Percentiles rank a stretch among this genome's conserved stretches.
Evolutionary conservation across 2,113 vertebrate species (phyloP).

Genomic region (Suncus etruscus): DNA sequence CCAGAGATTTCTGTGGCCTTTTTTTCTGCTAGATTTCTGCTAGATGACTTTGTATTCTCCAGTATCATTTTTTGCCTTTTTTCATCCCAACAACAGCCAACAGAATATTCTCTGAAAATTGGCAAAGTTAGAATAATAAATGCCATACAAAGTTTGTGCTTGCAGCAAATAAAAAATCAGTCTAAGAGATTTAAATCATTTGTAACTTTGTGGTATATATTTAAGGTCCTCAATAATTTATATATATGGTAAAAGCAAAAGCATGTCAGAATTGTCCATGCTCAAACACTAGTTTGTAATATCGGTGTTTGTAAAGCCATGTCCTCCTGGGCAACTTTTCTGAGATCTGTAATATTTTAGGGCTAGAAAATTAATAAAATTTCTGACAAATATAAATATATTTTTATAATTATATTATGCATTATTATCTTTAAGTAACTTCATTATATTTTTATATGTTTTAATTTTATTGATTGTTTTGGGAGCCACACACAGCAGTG

Average conservation of each 20-base stretch:
- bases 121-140: conserved; percentile 6
- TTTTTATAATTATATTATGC: not conserved
- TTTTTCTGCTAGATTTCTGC: not conserved
- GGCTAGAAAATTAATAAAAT: conserved; percentile 20
- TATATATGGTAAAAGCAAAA: not conserved
- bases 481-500: too few relatives aligned
- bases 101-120: conserved; percentile 26
- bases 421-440: too few relatives aligned
- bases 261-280: not conserved
- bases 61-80: conserved; percentile 47
- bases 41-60: not conserved
- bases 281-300: conserved; percentile 22
- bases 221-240: not conserved
- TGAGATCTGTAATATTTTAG: not conserved
- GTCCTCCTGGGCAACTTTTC: not conserved
- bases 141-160: not conserved
- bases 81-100: conserved; percentile 10
- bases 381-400: not conserved
- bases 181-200: not conserved
- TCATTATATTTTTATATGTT: not conserved
- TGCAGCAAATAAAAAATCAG: not conserved
- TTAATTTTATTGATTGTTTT: too few relatives aligned
- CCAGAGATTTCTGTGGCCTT: conserved; percentile 41
- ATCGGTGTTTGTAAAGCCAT: not conserved
- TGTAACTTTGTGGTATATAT: not conserved